Base-by-base conservation (phyloP, 2,888 invertebrate species). In the Epistrophe eligans region DNA sequence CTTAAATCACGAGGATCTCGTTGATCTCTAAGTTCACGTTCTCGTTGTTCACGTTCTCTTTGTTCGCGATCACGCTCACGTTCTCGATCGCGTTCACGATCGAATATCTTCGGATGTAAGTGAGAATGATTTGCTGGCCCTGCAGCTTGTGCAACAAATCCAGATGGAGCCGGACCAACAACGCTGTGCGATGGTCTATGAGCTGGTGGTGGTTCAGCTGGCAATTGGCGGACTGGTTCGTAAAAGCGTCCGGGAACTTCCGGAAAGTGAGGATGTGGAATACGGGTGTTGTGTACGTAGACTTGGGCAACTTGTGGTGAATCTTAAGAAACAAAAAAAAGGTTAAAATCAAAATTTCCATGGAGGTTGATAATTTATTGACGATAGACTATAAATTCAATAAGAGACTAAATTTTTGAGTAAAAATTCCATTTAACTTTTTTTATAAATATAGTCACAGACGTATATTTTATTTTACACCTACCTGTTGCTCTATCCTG, bases 301-400 rank as follows among this genome's bases (percentile, higher is more conserved):
- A 95, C 95, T 90, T 95, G 95, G 8, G 95, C 95, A 64, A 95
- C 95, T 93, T 95, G 95, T 19, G 96, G 95, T 66, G 96, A 96
- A 91, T 95, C 95, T 95, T 40, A 2, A 64, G 38, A 55, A 67
- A 62, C 71, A 58, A 45, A 58, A 64, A 73, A 19, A 57, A 62
- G 24, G 57, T 13, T 6, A 6, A 24, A 55, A 15, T 15, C 24
- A 2, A 55, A 55, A 28, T 0, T 7, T 55, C 0, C 7, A 50
- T 48, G 10, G 1, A 11, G 9, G 35, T 7, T 7, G 35, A 35
- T 35, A 9, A 35, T n/a, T n/a, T n/a, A n/a, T 35, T 35, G 35
- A 35, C 1, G 11, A 11, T 11, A 38, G 38, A 38, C 38, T 38
- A 11, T 0, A 11, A 38, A n/a, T n/a, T n/a, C n/a, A n/a, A n/a